phyloP scores from a whole-genome alignment of 1,140 invertebrate genomes.

The Zaprionus gabonicus region DNA sequence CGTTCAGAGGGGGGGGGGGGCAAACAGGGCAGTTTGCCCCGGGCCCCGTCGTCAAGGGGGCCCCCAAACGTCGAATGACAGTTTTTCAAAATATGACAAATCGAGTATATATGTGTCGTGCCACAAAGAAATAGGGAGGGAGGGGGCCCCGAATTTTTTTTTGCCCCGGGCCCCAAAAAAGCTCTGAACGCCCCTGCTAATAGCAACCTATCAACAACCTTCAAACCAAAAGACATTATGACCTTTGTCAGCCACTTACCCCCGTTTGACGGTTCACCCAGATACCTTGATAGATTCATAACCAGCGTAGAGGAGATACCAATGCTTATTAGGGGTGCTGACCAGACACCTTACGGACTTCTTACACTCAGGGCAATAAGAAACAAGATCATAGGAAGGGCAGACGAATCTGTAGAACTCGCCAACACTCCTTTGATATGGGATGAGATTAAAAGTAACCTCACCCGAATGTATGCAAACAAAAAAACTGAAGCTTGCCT shows the following conservation, averaged over 20 bases:
- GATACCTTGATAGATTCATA: background rate
- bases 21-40: too few species aligned
- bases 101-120: too few species aligned
- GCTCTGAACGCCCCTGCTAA: too few species aligned
- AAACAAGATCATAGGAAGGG: conserved; percentile 1
- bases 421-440: background rate
- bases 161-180: too few species aligned
- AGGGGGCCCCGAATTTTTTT: too few species aligned
- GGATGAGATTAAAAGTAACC: background rate
- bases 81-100: too few species aligned
- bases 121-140: too few species aligned
- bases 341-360: background rate
- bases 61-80: too few species aligned
- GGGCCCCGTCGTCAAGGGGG: too few species aligned
- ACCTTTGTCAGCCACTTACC: background rate
- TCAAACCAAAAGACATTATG: background rate
- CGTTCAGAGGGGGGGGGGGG: too few species aligned
- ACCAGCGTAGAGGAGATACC: background rate
- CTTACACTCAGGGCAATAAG: background rate
- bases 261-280: background rate
- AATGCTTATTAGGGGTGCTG: background rate
- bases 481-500: background rate
- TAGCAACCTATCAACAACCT: background rate
- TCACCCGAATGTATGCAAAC: background rate
- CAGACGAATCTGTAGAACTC: background rate